These are phyloP conservation scores for Eupsilia transversa DNA, from an alignment of 2,888 invertebrate genomes.

Conservation along the genomic window DNA sequence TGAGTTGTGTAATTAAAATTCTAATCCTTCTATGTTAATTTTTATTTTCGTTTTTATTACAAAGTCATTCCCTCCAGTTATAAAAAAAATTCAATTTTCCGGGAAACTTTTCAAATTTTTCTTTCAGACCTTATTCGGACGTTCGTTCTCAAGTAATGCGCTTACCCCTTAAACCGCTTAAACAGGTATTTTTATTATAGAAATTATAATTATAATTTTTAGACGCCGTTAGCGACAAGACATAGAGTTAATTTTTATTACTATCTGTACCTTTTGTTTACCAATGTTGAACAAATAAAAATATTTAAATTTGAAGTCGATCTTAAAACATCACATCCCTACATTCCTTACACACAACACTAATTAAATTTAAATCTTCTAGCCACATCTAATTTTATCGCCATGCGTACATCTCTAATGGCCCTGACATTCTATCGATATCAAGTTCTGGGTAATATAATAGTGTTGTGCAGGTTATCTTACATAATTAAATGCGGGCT, in stretches of 20 bases:
- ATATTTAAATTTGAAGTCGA: not conserved
- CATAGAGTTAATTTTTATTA: not conserved
- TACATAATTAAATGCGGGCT: slow-evolving; percentile 42
- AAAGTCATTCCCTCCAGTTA: no score
- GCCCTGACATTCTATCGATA: slow-evolving; percentile 60
- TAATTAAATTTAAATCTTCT: slow-evolving; percentile 53
- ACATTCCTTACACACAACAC: slow-evolving; percentile 11
- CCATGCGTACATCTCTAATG: slow-evolving; percentile 60
- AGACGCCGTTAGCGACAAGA: not conserved
- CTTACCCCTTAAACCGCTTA: no score
- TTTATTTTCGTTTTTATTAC: no score
- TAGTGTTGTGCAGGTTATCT: slow-evolving; percentile 52
- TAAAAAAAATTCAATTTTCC: no score
- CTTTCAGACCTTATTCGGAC: no score
- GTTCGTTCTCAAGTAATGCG: no score
- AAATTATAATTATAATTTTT: not conserved
- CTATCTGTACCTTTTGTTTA: not conserved
- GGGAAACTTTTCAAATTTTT: no score
- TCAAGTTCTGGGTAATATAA: slow-evolving; percentile 36
- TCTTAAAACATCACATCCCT: slow-evolving; percentile 16
- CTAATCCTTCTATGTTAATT: not conserved
- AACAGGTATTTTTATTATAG: no score
- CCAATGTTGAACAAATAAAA: not conserved
- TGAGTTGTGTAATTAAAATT: not conserved
- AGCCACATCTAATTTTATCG: slow-evolving; percentile 56